Conservation (phyloP, 2,888 invertebrate species). For the Ormyrus rosae region DNA sequence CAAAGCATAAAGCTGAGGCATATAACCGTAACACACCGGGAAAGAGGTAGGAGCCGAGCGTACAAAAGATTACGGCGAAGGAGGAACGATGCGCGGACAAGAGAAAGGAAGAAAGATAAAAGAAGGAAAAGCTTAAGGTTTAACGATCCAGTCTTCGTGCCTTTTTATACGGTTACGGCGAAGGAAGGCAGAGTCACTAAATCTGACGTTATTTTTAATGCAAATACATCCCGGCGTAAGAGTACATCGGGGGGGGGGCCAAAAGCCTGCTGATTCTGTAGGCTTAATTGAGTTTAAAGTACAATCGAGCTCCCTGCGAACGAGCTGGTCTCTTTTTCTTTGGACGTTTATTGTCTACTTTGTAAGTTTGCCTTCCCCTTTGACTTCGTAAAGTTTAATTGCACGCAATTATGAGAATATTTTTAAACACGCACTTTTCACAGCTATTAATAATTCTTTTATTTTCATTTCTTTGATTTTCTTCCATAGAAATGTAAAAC, state of each 20-base stretch:
- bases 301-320: too few relatives aligned
- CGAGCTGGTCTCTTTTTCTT: too few relatives aligned
- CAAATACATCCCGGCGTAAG: background rate
- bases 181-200: conserved; percentile 13
- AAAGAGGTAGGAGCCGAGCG: background rate
- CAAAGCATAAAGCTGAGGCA: conserved; percentile 37
- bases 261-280: too few relatives aligned
- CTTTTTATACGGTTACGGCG: background rate
- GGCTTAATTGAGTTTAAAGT: too few relatives aligned
- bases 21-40: conserved; percentile 39
- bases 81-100: background rate
- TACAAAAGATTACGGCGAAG: background rate
- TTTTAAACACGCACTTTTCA: too few relatives aligned
- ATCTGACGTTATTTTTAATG: conserved; percentile 9
- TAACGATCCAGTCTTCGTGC: conserved; percentile 14
- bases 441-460: too few relatives aligned
- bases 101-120: conserved; percentile 11
- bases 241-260: background rate
- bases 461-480: too few relatives aligned
- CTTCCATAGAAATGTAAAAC: too few relatives aligned
- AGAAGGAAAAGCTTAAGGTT: conserved; percentile 11
- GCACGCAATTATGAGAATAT: too few relatives aligned
- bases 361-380: too few relatives aligned
- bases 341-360: too few relatives aligned
- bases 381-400: too few relatives aligned